These are phyloP conservation scores for Phaedon cochleariae DNA, from an alignment of 2,888 invertebrate genomes.

Conservation along the genomic window DNA sequence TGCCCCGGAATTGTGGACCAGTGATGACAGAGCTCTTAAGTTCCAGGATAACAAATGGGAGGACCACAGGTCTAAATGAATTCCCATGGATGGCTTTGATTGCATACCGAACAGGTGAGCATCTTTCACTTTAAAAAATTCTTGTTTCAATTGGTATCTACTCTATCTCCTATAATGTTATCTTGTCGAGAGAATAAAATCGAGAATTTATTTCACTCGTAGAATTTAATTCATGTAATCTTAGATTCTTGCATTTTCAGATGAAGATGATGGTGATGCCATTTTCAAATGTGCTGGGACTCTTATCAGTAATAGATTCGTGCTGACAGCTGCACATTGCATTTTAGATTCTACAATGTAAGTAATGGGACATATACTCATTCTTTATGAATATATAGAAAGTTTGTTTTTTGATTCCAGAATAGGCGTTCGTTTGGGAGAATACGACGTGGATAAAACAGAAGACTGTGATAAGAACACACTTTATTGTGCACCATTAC, in stretches of 20 bases:
- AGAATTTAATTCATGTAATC: too few relatives aligned
- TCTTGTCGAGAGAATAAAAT: too few relatives aligned
- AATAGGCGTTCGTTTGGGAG: constrained; percentile 70
- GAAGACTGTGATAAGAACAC: constrained; percentile 60
- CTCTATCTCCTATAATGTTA: too few relatives aligned
- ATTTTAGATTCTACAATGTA: constrained; percentile 49
- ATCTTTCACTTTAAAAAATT: too few relatives aligned
- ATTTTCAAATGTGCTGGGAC: constrained; percentile 63
- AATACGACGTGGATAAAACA: constrained; percentile 64
- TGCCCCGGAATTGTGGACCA: constrained; percentile 67
- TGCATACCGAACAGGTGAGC: constrained; percentile 61
- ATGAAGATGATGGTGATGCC: constrained; percentile 38
- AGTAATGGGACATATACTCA: constrained; percentile 35
- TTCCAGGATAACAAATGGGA: constrained; percentile 69
- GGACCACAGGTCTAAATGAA: constrained; percentile 68
- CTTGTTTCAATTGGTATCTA: too few relatives aligned
- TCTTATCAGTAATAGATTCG: constrained; percentile 62
- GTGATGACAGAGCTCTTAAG: constrained; percentile 58
- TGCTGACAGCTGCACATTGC: constrained; percentile 71
- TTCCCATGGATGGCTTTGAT: constrained; percentile 83
- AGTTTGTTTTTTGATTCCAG: constrained; percentile 54
- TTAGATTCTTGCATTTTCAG: too few relatives aligned
- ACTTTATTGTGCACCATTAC: constrained; percentile 59
- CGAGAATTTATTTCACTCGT: neutral
- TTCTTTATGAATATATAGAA: neutral